A percentile compares a stretch with the other conserved stretches of the same genome.
Conservation (phyloP, 2,797 vertebrate genomes). For the Nothura maculosa region DNA sequence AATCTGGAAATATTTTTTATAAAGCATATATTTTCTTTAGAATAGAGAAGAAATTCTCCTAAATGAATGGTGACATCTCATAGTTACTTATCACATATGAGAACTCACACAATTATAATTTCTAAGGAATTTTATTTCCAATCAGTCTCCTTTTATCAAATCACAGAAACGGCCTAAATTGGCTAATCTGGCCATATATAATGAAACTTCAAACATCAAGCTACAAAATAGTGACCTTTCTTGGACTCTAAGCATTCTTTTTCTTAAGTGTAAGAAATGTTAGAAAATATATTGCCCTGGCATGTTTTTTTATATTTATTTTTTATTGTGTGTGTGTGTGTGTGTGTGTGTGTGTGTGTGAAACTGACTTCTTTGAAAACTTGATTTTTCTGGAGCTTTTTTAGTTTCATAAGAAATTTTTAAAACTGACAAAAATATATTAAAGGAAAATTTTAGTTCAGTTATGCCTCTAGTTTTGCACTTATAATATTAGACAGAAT, state of each 20-base stretch:
- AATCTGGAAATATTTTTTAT: neutral
- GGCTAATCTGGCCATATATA: neutral
- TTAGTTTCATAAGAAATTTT: neutral
- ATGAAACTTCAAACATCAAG: neutral
- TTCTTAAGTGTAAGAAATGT: neutral
- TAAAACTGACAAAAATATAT: neutral
- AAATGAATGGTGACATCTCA: neutral
- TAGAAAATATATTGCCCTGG: neutral
- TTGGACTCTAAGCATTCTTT: conserved; percentile 19
- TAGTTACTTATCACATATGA: neutral
- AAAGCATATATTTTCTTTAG: neutral
- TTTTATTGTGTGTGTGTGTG: too few relatives aligned
- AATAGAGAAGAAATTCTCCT: neutral
- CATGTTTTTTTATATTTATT: neutral
- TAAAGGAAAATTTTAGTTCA: neutral
- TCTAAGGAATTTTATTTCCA: conserved; percentile 3
- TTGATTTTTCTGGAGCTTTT: neutral
- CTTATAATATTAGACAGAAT: neutral
- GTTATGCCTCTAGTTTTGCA: neutral
- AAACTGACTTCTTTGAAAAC: neutral
- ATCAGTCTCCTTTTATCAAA: neutral
- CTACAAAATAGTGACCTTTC: neutral
- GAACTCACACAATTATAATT: neutral
- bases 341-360: neutral
- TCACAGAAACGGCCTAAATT: neutral